A percentile compares a stretch with the other conserved stretches of the same genome.
These are phyloP conservation scores for Venustaconcha ellipsiformis DNA, from an alignment of 1,140 invertebrate species.

Conservation along the genomic window DNA sequence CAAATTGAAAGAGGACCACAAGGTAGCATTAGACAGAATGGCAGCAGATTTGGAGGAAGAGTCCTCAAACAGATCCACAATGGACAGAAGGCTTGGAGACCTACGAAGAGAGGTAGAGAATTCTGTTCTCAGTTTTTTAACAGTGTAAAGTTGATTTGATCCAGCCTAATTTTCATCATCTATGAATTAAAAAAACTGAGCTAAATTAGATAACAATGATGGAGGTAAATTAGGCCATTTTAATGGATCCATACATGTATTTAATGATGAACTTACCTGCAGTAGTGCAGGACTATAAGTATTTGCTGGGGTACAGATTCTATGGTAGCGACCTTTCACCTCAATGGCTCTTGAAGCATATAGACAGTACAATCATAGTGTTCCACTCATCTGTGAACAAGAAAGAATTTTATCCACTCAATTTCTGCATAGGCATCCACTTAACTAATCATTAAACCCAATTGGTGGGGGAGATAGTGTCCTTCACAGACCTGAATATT, in stretches of 20 bases:
- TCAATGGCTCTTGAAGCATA: no score
- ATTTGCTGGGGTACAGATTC: no score
- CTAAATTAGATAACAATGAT: not conserved
- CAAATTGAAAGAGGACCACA: constrained; percentile 71
- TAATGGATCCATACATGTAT: not conserved
- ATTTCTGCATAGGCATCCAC: no score
- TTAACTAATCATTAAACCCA: no score
- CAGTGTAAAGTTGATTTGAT: not conserved
- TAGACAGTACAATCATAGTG: no score
- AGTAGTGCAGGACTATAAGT: no score
- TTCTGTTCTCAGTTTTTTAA: not conserved
- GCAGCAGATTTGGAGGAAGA: constrained; percentile 80
- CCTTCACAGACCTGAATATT: no score
- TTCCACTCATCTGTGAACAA: no score
- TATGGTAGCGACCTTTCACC: no score
- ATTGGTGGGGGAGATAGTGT: no score
- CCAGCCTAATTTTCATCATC: not conserved
- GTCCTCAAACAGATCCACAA: constrained; percentile 76
- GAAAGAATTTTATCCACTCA: no score
- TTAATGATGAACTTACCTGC: not conserved
- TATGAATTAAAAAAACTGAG: not conserved
- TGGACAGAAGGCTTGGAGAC: constrained; percentile 80
- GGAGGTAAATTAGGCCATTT: not conserved
- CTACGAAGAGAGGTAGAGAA: constrained; percentile 76
- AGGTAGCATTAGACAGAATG: constrained; percentile 78